Percentiles rank a stretch among this genome's conserved stretches.
Conservation (phyloP, 2,888 invertebrate species). For the Epinotia demarniana region DNA sequence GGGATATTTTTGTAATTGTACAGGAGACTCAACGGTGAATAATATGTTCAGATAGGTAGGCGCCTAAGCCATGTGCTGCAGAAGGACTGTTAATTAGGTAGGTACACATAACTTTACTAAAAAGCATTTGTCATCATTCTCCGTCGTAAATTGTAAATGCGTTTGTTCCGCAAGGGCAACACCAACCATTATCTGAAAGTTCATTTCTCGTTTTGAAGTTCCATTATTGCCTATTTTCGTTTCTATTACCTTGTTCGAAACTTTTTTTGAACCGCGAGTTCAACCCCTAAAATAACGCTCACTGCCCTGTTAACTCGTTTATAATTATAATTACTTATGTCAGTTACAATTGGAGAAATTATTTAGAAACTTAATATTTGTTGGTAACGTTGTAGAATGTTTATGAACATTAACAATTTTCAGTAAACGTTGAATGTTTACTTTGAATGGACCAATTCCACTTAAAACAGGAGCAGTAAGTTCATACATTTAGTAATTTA, state of each 20-base stretch:
- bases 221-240: conserved; percentile 36
- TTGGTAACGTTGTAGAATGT: not conserved
- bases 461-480: not conserved
- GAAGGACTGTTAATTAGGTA: too few relatives aligned
- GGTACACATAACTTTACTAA: too few relatives aligned
- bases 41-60: not conserved
- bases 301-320: conserved; percentile 21
- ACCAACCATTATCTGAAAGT: conserved; percentile 24
- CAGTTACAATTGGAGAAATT: conserved; percentile 4
- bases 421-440: not conserved
- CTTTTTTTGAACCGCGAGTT: conserved; percentile 39
- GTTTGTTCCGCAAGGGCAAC: not conserved
- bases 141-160: conserved; percentile 5
- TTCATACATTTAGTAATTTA: not conserved
- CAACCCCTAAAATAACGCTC: conserved; percentile 34
- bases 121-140: not conserved
- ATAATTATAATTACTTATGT: conserved; percentile 26
- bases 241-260: conserved; percentile 33
- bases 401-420: conserved; percentile 7
- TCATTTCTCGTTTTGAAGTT: conserved; percentile 34
- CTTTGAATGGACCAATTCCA: not conserved
- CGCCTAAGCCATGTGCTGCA: not conserved
- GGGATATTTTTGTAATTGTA: not conserved
- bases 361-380: conserved; percentile 3
- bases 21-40: not conserved